Conservation (phyloP, 2,888 invertebrate species). For the Epistrophella euchroma region DNA sequence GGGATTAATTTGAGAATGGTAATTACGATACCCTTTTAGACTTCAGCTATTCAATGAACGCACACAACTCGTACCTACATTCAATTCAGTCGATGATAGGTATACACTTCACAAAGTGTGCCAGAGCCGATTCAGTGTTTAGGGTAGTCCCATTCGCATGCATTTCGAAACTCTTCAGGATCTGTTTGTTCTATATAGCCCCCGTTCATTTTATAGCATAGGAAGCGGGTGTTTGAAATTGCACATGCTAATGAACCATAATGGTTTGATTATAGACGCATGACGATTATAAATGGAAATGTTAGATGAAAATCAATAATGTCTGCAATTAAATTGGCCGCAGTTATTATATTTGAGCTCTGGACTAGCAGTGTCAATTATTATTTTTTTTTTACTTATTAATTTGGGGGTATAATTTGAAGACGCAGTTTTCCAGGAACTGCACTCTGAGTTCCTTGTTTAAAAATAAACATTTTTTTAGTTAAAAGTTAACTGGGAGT, state of each 20-base stretch:
- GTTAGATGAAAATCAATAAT: slow-evolving; percentile 17
- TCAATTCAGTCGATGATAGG: neutral
- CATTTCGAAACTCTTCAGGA: slow-evolving; percentile 13
- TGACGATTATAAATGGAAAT: slow-evolving; percentile 34
- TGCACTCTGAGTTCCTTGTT: too few relatives aligned
- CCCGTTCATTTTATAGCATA: neutral
- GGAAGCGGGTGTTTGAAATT: slow-evolving; percentile 29
- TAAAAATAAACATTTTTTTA: too few relatives aligned
- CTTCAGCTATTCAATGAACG: slow-evolving; percentile 22
- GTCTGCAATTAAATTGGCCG: neutral
- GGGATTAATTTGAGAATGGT: slow-evolving; percentile 57
- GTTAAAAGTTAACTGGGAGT: too few relatives aligned
- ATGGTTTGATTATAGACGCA: slow-evolving; percentile 64
- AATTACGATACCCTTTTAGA: slow-evolving; percentile 51
- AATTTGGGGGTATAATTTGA: neutral
- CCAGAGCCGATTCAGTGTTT: neutral
- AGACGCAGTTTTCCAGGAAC: too few relatives aligned
- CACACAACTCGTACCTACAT: neutral
- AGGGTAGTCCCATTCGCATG: slow-evolving; percentile 25
- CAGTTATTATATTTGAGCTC: neutral
- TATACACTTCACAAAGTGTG: slow-evolving; percentile 30
- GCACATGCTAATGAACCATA: slow-evolving; percentile 63
- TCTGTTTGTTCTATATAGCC: slow-evolving; percentile 5
- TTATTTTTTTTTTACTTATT: neutral
- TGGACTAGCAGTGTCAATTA: neutral